A percentile compares a stretch with the other conserved stretches of the same genome.
These are phyloP conservation scores for Hesperophylax magnus DNA, from an alignment of 1,140 invertebrate species.

Conservation along the genomic window DNA sequence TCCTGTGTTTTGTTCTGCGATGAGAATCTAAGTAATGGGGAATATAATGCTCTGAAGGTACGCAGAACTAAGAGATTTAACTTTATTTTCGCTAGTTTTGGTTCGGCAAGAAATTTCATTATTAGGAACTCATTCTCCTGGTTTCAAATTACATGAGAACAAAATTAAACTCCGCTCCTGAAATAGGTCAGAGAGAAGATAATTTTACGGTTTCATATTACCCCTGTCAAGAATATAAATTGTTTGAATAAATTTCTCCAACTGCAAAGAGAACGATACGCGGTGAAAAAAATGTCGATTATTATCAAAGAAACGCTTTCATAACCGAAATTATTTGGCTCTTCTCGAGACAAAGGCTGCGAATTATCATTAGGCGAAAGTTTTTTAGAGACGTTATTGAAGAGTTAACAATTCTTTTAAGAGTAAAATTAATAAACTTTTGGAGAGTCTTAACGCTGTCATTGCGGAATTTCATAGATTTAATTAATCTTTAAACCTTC, in stretches of 20 bases:
- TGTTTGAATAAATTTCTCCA: conserved; percentile 27
- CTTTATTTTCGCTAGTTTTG: conserved; percentile 23
- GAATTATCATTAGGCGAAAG: not conserved
- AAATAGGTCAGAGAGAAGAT: conserved; percentile 39
- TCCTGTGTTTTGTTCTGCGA: conserved; percentile 34
- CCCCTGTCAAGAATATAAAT: conserved; percentile 32
- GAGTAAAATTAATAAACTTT: not conserved
- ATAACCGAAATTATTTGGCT: not conserved
- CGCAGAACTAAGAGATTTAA: conserved; percentile 8
- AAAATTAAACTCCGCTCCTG: conserved; percentile 13
- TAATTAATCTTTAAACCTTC: no score
- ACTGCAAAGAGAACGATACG: not conserved
- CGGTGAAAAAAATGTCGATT: conserved; percentile 10
- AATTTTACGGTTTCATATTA: conserved; percentile 31
- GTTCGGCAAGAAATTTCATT: conserved; percentile 34
- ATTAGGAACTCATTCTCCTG: conserved; percentile 31
- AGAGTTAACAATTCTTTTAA: not conserved
- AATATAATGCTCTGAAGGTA: conserved; percentile 9
- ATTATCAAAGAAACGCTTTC: not conserved
- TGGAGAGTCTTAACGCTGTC: no score
- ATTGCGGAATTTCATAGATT: no score
- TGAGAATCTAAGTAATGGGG: conserved; percentile 35
- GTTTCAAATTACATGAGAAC: not conserved
- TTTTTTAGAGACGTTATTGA: not conserved
- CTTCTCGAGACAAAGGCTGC: no score